Evolutionary conservation across 64 coral and sea anemone species (phyloP), one percentile per base, ranked within the genome.

Genomic region (Platygyra sinensis): DNA sequence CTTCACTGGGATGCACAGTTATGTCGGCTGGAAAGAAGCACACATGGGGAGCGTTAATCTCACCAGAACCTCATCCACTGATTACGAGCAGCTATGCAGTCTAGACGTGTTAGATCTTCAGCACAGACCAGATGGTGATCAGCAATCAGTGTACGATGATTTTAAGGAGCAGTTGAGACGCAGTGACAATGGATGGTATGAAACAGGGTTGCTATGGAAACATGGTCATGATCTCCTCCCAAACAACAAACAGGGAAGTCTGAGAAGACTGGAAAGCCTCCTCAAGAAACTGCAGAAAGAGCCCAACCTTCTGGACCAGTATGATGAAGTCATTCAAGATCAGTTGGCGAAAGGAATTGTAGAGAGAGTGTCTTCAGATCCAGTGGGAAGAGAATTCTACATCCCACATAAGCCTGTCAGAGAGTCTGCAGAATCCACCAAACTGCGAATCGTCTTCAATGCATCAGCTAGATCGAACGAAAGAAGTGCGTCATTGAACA

Each of bases 151-250:
- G n/a, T n/a, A n/a, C n/a, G n/a, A n/a, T n/a, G n/a, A n/a, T n/a
- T n/a, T n/a, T n/a, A n/a, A n/a, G n/a, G n/a, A n/a, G n/a, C n/a
- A n/a, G n/a, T n/a, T n/a, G n/a, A n/a, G n/a, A n/a, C n/a, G n/a
- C n/a, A n/a, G n/a, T n/a, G n/a, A n/a, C n/a, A n/a, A n/a, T n/a
- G n/a, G n/a, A n/a, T n/a, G n/a, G n/a, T n/a, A n/a, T n/a, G n/a
- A n/a, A n/a, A n/a, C n/a, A n/a, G n/a, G 52, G 52, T 54, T 54
- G 28, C 55, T 82, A 32, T 90, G 89, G 89, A 90, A 90, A 82
- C 77, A 50, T 13, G 78, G 62, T 28, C 62, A 90, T 72, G 63
- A 64, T 49, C 31, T 62, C 15, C 49, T 90, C n/a, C 62, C 67
- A 61, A 83, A 30, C 10, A 91, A 83, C 67, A 72, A 91, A 76